Conservation (phyloP, 2,888 invertebrate genomes). For the Zonitis immaculata region DNA sequence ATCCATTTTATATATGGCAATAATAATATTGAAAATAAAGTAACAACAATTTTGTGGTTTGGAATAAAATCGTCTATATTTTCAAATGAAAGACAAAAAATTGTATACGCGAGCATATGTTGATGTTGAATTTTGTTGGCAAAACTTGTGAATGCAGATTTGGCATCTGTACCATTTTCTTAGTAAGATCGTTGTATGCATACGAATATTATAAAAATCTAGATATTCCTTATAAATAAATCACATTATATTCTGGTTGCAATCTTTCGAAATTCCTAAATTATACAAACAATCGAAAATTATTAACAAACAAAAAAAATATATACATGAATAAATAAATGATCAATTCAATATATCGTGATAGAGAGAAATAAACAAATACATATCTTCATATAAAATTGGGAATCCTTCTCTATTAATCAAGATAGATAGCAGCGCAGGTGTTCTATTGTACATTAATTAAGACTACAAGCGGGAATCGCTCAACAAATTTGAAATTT, state of each 20-base stretch:
- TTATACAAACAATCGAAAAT: background rate
- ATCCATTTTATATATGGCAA: too few species aligned
- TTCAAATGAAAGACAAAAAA: too few species aligned
- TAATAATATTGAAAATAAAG: background rate
- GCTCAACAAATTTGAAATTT: constrained; percentile 20
- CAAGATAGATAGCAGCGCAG: constrained; percentile 18
- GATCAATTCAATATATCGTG: too few species aligned
- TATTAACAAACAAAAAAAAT: too few species aligned
- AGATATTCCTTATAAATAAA: background rate
- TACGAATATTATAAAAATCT: background rate
- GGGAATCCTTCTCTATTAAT: constrained; percentile 24
- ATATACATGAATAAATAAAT: too few species aligned
- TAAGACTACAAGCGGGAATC: constrained; percentile 14
- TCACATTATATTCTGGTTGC: background rate
- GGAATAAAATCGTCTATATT: too few species aligned
- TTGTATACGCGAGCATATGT: background rate
- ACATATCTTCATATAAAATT: too few species aligned
- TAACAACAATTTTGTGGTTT: too few species aligned
- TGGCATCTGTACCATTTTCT: background rate
- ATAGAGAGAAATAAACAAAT: too few species aligned
- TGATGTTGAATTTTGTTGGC: background rate
- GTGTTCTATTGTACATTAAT: constrained; percentile 23
- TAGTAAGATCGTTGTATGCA: background rate
- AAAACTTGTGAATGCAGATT: background rate
- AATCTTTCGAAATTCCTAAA: constrained; percentile 6